phyloP scores from a whole-genome alignment of 2,113 vertebrate species.

The Nettapus auritus region DNA sequence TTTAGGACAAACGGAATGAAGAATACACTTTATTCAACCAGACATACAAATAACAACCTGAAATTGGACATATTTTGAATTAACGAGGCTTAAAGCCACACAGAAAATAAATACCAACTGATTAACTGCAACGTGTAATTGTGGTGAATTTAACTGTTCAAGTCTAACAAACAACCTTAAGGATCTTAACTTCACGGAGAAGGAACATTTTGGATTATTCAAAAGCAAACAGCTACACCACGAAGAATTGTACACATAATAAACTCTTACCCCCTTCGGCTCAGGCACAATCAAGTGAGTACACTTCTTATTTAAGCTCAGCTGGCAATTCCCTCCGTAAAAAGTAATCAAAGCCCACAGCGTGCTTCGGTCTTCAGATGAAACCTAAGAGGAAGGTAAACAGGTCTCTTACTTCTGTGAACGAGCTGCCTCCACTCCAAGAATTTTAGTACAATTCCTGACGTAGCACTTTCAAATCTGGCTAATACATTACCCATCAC shows the following conservation, averaged over 20 bases:
- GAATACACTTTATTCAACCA: neutral
- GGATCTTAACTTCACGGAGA: neutral
- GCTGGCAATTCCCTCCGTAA: slow-evolving; percentile 93
- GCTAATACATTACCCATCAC: neutral
- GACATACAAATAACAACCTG: neutral
- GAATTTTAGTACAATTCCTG: neutral
- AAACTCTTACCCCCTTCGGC: slow-evolving; percentile 91
- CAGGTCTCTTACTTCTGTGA: neutral
- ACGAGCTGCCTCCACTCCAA: neutral
- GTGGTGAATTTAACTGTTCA: neutral
- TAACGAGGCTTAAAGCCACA: neutral
- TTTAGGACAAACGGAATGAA: neutral
- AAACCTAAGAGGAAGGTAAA: slow-evolving; percentile 78
- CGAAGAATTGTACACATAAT: neutral
- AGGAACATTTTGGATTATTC: neutral
- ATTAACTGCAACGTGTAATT: neutral
- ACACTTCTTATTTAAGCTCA: slow-evolving; percentile 93
- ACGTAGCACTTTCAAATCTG: neutral
- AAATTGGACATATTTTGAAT: neutral
- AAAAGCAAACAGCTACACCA: neutral
- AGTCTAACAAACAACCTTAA: neutral
- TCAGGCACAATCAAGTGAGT: slow-evolving; percentile 95
- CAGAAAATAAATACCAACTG: neutral
- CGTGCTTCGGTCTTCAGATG: slow-evolving; percentile 86
- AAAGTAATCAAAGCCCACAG: slow-evolving; percentile 98